Evolutionary conservation across 2,113 vertebrate genomes (phyloP).

Genomic region (Sebastes schlegelii): DNA sequence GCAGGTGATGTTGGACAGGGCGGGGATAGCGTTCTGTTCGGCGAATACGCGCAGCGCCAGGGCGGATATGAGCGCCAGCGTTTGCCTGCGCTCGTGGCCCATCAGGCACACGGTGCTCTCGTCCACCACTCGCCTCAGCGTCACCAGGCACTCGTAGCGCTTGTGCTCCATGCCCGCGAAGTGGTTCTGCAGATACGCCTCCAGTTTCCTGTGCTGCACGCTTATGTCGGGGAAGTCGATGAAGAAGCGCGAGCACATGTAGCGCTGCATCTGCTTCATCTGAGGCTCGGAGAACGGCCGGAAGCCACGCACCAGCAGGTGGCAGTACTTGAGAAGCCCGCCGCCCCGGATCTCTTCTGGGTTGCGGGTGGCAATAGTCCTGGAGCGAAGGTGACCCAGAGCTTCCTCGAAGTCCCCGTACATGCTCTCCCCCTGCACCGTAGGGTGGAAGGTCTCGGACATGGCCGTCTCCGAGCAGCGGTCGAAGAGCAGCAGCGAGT

Average conservation of each 20-base stretch:
- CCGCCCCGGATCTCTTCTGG: conserved; percentile 95
- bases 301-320: conserved; percentile 93
- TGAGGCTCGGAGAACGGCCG: conserved; percentile 86
- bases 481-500: conserved; percentile 92
- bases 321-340: conserved; percentile 95
- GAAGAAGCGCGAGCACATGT: conserved; percentile 98
- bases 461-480: conserved; percentile 91
- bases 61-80: conserved; percentile 91
- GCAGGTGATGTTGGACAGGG: conserved; percentile 91
- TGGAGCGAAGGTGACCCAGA: conserved; percentile 88
- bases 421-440: conserved; percentile 92
- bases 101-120: conserved; percentile 97
- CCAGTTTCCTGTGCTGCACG: conserved; percentile 92
- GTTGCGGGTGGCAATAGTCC: conserved; percentile 90
- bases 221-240: conserved; percentile 94
- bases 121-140: conserved; percentile 91
- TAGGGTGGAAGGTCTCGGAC: conserved; percentile 94
- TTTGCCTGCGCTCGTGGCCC: conserved; percentile 95
- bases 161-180: conserved; percentile 90
- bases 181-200: conserved; percentile 95
- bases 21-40: conserved; percentile 90
- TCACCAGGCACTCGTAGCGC: conserved; percentile 93
- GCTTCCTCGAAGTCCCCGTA: conserved; percentile 93
- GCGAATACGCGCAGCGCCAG: conserved; percentile 90
- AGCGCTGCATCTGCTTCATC: conserved; percentile 92